phyloP scores from a whole-genome alignment of 2,797 vertebrate species.

The Myotis pilosus region DNA sequence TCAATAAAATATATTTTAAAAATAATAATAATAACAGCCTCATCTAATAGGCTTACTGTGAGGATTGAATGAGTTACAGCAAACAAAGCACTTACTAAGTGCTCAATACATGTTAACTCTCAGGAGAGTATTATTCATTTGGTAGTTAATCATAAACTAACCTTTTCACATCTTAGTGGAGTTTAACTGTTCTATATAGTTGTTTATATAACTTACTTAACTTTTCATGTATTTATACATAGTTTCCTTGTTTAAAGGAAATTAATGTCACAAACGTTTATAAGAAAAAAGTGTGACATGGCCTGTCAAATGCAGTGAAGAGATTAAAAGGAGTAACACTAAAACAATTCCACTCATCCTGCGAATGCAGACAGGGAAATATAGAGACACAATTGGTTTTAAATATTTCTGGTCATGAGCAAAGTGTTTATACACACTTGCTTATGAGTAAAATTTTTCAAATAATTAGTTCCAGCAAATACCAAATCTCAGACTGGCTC shows the following conservation, averaged over 20 bases:
- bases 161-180: neutral
- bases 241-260: constrained; percentile 11
- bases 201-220: neutral
- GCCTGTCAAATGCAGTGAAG: neutral
- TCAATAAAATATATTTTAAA: too few relatives aligned
- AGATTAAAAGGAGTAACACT: neutral
- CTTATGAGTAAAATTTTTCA: constrained; percentile 38
- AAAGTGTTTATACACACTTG: neutral
- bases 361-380: neutral
- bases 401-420: neutral
- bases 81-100: neutral
- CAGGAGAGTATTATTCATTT: neutral
- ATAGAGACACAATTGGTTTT: neutral
- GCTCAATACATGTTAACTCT: neutral
- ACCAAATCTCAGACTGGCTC: neutral
- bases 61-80: neutral
- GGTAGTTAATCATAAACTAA: neutral
- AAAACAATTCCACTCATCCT: neutral
- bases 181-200: neutral
- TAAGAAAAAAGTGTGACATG: neutral
- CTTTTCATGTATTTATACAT: neutral
- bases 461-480: neutral
- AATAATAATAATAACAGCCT: neutral
- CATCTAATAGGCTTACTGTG: neutral
- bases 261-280: neutral